Conservation (phyloP, 2,113 vertebrate species). For the Ibidorhyncha struthersii region DNA sequence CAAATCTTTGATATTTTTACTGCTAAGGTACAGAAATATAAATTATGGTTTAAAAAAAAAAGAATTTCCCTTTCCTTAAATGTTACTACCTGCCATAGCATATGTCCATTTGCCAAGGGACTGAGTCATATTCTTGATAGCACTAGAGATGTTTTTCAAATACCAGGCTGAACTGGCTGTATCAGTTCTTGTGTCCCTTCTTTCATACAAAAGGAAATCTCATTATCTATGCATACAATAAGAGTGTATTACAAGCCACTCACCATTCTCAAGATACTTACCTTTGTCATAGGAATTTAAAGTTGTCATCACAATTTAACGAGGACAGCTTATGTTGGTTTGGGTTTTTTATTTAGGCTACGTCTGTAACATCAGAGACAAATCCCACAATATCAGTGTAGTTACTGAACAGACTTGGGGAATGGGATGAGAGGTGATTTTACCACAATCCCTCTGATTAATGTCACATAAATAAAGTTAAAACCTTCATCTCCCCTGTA, state of each 20-base stretch:
- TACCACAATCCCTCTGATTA: not conserved
- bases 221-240: not conserved
- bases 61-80: not conserved
- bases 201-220: not conserved
- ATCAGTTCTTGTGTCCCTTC: not conserved
- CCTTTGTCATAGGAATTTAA: not conserved
- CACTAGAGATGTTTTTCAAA: not conserved
- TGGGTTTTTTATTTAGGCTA: not conserved
- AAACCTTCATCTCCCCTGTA: not conserved
- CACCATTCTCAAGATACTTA: not conserved
- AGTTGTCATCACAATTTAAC: not conserved
- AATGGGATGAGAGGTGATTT: not conserved
- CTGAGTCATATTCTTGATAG: not conserved
- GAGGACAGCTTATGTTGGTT: not conserved
- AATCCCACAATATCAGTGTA: not conserved
- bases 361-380: not conserved
- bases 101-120: not conserved
- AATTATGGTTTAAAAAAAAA: not conserved
- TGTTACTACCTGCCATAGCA: not conserved
- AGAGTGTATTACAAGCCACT: not conserved
- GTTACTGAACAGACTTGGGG: not conserved
- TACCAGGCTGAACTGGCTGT: not conserved
- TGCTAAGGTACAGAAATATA: not conserved
- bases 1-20: not conserved
- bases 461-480: not conserved